Percentiles rank a stretch among this genome's conserved stretches.
Conservation (phyloP, 2,888 invertebrate genomes). For the Synergus gifuensis region DNA sequence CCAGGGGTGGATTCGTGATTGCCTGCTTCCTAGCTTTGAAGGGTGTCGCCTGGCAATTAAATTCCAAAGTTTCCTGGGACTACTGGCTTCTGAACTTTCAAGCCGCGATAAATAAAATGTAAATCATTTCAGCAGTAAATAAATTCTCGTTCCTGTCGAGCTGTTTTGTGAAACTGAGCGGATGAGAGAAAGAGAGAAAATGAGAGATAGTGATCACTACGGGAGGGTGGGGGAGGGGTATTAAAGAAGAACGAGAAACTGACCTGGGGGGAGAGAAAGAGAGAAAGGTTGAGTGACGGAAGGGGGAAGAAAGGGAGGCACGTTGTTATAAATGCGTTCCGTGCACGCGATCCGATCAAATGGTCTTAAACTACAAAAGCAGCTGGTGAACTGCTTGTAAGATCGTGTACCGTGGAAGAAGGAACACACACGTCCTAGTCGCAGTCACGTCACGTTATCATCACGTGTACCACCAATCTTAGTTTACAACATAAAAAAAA, state of each 20-base stretch:
- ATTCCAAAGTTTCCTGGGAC: constrained; percentile 18
- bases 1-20: background rate
- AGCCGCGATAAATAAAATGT: constrained; percentile 65
- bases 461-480: constrained; percentile 66
- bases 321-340: constrained; percentile 70
- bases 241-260: constrained; percentile 6
- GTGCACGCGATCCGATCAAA: constrained; percentile 70
- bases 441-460: constrained; percentile 71
- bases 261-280: constrained; percentile 33
- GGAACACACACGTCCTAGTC: constrained; percentile 53
- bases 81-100: background rate
- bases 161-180: background rate
- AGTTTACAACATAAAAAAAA: constrained; percentile 9
- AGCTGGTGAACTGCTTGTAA: constrained; percentile 56
- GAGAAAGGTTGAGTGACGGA: constrained; percentile 20
- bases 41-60: constrained; percentile 9
- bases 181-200: constrained; percentile 13
- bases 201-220: constrained; percentile 18
- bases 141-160: constrained; percentile 52
- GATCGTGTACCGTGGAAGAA: constrained; percentile 54
- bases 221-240: background rate
- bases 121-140: constrained; percentile 65
- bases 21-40: background rate
- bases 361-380: constrained; percentile 65
- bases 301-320: constrained; percentile 61